A percentile compares a stretch with the other conserved stretches of the same genome.
Evolutionary conservation across 2,797 vertebrate genomes (phyloP).

Genomic region (Hypotaenidia philippensis): DNA sequence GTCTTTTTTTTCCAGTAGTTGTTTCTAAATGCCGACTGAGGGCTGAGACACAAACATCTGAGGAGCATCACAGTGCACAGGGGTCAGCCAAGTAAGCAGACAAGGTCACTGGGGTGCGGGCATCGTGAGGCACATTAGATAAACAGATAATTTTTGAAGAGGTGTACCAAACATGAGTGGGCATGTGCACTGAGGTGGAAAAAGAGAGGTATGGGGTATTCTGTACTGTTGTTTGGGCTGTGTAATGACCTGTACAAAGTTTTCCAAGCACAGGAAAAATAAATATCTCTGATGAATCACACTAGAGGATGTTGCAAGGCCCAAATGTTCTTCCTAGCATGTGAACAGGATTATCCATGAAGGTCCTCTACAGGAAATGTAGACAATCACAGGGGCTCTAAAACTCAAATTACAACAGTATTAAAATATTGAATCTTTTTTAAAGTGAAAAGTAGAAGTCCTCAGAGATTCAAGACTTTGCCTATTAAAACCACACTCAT

Average conservation of each 20-base stretch:
- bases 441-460: not conserved
- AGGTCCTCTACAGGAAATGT: not conserved
- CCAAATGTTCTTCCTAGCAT: not conserved
- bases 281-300: not conserved
- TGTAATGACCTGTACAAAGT: not conserved
- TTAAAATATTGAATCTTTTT: not conserved
- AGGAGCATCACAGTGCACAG: not conserved
- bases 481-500: not conserved
- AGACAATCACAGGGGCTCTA: not conserved
- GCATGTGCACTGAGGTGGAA: not conserved
- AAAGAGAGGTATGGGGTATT: not conserved
- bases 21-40: not conserved
- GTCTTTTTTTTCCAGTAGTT: not conserved
- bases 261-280: not conserved
- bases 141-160: not conserved
- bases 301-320: not conserved
- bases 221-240: not conserved
- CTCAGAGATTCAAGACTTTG: not conserved
- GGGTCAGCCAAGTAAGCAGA: not conserved
- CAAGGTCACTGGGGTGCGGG: not conserved
- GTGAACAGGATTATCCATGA: not conserved
- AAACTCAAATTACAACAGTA: not conserved
- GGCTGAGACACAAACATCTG: not conserved
- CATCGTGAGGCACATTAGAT: not conserved
- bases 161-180: not conserved